Base-by-base conservation (phyloP, 2,797 vertebrate species). In the Babyrousa celebensis region DNA sequence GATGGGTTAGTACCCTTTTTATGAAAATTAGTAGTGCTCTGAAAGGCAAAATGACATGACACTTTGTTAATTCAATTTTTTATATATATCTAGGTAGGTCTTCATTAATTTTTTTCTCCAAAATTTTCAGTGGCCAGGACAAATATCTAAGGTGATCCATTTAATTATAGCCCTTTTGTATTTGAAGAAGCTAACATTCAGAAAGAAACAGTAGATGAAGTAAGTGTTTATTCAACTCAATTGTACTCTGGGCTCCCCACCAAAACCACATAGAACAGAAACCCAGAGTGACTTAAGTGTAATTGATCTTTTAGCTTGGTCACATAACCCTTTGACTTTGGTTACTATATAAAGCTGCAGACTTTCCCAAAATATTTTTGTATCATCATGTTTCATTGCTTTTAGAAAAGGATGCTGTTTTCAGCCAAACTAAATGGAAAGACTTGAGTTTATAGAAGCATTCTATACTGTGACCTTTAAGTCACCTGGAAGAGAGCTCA, bases 331-430 rank as follows among this genome's bases (percentile, higher is more conserved):
- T 96, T 87, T 96, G 91, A 97, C 89, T 91, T 96, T 92, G 86
- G 18, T 92, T 97, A 79, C 93, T 98, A 96, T 93, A 97, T 88
- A 97, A 96, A 97, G 58, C n/a, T 90, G 14, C 62, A 95, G 84
- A 92, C 54, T 62, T 97, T 92, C 77, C 56, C 60, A 87, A 98
- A 97, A 95, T 97, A 97, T 98, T 98, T 98, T 97, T n/a, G 12
- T 54, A 72, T 68, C 91, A 94, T 93, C 71, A 23, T 32, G 63
- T 96, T 97, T 96, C 89, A 90, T 94, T 97, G 91, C 79, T 72
- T 94, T 97, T 92, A 94, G 92, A 77, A 92, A 74, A 92, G 40
- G 63, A 96, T 85, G 63, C 58, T 90, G n/a, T 89, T 95, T 94
- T 68, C 89, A 95, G 84, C 54, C 58, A 96, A 91, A 88, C 58